Evolutionary conservation across 2,113 vertebrate genomes (phyloP).

Genomic region (Caranx melampygus): DNA sequence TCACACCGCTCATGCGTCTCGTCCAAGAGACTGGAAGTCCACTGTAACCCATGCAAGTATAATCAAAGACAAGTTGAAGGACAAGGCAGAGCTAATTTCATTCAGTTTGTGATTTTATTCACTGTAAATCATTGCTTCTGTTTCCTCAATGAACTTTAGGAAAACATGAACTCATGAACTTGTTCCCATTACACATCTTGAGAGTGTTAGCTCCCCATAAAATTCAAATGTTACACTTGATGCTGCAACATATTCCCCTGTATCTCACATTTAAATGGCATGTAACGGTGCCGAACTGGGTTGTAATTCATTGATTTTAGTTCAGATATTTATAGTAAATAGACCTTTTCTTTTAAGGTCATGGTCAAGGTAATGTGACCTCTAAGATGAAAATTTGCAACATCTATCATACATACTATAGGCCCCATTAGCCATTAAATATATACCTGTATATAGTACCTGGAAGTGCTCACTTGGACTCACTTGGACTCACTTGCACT

Average conservation of each 20-base stretch:
- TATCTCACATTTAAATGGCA: neutral
- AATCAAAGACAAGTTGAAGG: conserved; percentile 40
- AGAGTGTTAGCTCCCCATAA: conserved; percentile 1
- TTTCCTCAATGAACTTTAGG: conserved; percentile 1
- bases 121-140: neutral
- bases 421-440: neutral
- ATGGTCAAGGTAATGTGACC: no score
- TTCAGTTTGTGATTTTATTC: conserved; percentile 10
- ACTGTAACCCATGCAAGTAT: neutral
- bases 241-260: conserved; percentile 5
- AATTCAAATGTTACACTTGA: conserved; percentile 39
- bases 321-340: conserved; percentile 2
- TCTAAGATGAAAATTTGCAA: neutral
- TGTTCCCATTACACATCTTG: conserved; percentile 4
- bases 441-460: neutral
- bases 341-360: neutral
- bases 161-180: no score
- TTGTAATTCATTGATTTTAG: conserved; percentile 5
- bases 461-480: neutral
- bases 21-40: conserved; percentile 47
- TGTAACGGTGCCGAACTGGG: neutral
- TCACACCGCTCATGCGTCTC: conserved; percentile 44
- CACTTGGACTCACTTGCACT: no score
- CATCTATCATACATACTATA: neutral
- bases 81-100: conserved; percentile 19